A percentile compares a stretch with the other conserved stretches of the same genome.
Evolutionary conservation across 1,140 invertebrate species (phyloP).

Genomic region (Pectinophora gossypiella): DNA sequence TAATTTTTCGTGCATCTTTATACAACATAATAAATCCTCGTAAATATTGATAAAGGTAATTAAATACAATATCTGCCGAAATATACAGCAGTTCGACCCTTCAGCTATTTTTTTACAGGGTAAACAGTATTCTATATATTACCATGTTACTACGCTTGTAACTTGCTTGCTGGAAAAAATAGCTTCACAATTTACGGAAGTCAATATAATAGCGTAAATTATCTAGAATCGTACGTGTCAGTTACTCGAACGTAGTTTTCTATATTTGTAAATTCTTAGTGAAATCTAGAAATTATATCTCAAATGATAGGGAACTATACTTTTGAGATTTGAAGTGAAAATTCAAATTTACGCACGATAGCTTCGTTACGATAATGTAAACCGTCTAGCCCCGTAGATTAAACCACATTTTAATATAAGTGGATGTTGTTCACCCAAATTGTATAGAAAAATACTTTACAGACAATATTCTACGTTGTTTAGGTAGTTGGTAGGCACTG

Average conservation of each 20-base stretch:
- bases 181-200: background rate
- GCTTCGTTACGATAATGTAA: background rate
- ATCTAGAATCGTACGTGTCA: background rate
- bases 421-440: slow-evolving; percentile 46
- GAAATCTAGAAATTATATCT: slow-evolving; percentile 3
- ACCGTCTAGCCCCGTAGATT: background rate
- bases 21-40: too few species aligned
- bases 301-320: background rate
- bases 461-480: slow-evolving; percentile 72
- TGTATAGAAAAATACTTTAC: slow-evolving; percentile 59
- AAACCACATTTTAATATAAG: slow-evolving; percentile 22
- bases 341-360: background rate
- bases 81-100: too few species aligned
- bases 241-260: slow-evolving; percentile 17
- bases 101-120: too few species aligned
- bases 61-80: too few species aligned
- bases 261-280: slow-evolving; percentile 21
- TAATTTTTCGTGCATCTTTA: too few species aligned
- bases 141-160: too few species aligned
- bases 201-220: background rate
- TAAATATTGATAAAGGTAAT: too few species aligned
- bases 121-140: too few species aligned
- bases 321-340: background rate
- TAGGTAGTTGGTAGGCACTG: slow-evolving; percentile 70
- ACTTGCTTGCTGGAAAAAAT: background rate